These are phyloP conservation scores for Diplodus sargus DNA, from an alignment of 2,797 vertebrate species.

Conservation along the genomic window DNA sequence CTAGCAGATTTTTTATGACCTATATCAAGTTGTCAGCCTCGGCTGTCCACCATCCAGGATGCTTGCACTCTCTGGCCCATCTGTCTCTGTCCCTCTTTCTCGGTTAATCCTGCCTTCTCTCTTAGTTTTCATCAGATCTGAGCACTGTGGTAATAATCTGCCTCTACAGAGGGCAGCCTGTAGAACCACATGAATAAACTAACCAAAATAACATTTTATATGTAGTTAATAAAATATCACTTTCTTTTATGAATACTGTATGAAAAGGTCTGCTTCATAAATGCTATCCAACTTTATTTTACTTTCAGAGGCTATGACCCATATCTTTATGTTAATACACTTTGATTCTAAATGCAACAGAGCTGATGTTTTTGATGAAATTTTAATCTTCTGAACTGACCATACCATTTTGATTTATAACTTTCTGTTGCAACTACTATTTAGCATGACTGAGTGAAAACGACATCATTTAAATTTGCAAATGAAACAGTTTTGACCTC, in stretches of 20 bases:
- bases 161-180: constrained; percentile 23
- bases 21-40: constrained; percentile 76
- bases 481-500: constrained; percentile 22
- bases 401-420: background rate
- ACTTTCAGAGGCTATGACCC: background rate
- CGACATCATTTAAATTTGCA: background rate
- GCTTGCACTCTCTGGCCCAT: constrained; percentile 68
- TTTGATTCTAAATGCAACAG: background rate
- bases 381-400: background rate
- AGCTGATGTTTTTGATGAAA: background rate
- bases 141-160: constrained; percentile 61
- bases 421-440: background rate
- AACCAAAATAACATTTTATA: background rate
- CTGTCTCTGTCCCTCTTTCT: constrained; percentile 71
- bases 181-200: constrained; percentile 16
- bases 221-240: background rate
- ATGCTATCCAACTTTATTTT: background rate
- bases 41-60: constrained; percentile 67
- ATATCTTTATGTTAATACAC: background rate
- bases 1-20: constrained; percentile 64
- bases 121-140: constrained; percentile 67
- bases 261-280: background rate
- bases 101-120: constrained; percentile 69
- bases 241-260: background rate
- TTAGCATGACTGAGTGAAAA: background rate